Base-by-base conservation (phyloP, 2,797 vertebrate genomes). In the Syncerus caffer region DNA sequence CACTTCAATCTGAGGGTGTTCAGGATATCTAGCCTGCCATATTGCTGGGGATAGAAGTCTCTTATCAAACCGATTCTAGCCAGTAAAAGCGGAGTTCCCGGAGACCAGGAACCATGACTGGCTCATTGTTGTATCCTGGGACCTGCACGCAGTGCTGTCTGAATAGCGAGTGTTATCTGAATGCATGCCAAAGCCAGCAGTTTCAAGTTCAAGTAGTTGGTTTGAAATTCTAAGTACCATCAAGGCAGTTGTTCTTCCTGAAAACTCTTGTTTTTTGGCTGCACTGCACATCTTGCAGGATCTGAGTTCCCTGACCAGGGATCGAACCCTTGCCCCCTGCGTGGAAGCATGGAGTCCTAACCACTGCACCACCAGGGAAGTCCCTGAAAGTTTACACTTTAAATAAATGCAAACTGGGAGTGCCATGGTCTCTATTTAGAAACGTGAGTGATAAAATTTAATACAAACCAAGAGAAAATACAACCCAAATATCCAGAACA, bases 201-300 rank as follows among this genome's bases (percentile, higher is more conserved):
- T 78, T 71, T 76, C 86, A 88, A 90, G 34, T 89, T 85, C 14
- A 93, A 58, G 82, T 84, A 42, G 74, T 85, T 76, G 92, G 60
- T 60, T 34, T 95, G 85, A 92, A 90, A 95, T 88, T 95, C 78
- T 78, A 85, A 82, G 84, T 51, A 83, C 60, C 45, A 17, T 58
- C 85, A 82, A 90, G 50, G 78, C 71, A 58, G 67, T 67, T 96
- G 89, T 97, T 84, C 92, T 85, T 67, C 76, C 29, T 50, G 29
- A 50, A 79, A 31, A 79, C 76, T 31, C 8, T 45, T 15, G 42
- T 45, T 79, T 19, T 31, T 19, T 47, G 25, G 42, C 45, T 3
- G 16, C 76, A 31, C 2, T 19, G 9, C 5, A 3, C 3, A 17
- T 50, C 45, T 50, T 50, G 9, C 15, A 47, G 29, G 29, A 31